Evolutionary conservation across 2,113 vertebrate genomes (phyloP), one percentile per base, ranked within the genome.

Genomic region (Pimephales promelas): DNA sequence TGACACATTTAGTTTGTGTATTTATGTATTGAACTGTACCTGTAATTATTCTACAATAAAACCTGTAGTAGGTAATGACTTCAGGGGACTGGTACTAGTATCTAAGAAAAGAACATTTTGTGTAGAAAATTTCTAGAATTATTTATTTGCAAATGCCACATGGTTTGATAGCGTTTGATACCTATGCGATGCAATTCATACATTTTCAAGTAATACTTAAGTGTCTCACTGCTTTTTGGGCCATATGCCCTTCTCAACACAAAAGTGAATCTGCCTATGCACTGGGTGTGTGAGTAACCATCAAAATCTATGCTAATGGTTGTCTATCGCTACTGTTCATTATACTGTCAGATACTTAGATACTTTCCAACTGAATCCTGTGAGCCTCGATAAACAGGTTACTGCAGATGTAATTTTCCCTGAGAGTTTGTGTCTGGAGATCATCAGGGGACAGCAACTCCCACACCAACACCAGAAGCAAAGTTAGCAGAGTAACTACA

Each of bases 341-440:
- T 47, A 47, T 45, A 72, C 40, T 28, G 2, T 77, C 20, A 57
- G 34, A 36, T 40, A 9, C 34, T 40, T 20, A 70, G 66, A 40
- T 77, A 34, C 34, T 77, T 77, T 77, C 54, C 40, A 56, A 36
- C 74, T 59, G 54, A 77, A 57, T 77, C 74, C 31, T 77, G 80
- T 86, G 85, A 85, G 86, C 82, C 88, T 90, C 90, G 79, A 88
- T 92, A 92, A 92, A 93, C 89, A 90, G 86, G 89, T 92, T 90
- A 89, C 90, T 90, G 89, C 87, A 89, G 90, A 90, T 88, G 72
- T 89, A 86, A 87, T 85, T 88, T 85, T 84, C 57, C 62, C 36
- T 84, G 71, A 87, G 88, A 87, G 86, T 84, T 86, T 4, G 81
- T 18, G 85, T 83, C 91, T 92, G 92, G 89, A 89, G 89, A 90